phyloP scores from a whole-genome alignment of 2,888 invertebrate species.

The Torymus tubicola region DNA sequence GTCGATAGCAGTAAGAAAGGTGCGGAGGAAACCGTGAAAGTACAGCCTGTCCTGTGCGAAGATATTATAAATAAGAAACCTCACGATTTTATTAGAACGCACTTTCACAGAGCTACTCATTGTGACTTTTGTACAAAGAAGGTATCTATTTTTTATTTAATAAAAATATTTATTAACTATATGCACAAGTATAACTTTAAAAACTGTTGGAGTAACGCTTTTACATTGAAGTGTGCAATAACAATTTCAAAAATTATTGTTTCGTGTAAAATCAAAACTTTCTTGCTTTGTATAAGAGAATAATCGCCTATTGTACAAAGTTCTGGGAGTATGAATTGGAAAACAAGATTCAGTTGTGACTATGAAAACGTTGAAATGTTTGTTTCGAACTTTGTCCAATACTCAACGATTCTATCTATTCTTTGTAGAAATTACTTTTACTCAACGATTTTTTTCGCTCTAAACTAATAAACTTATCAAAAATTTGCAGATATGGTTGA shows the following conservation, averaged over 20 bases:
- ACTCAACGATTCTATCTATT: too few relatives aligned
- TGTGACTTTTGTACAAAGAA: slow-evolving; percentile 97
- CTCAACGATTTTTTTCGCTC: too few relatives aligned
- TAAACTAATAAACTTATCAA: too few relatives aligned
- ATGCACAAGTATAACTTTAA: too few relatives aligned
- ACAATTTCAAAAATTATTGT: not conserved
- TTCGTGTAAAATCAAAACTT: not conserved
- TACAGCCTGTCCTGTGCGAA: slow-evolving; percentile 60
- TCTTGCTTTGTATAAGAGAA: too few relatives aligned
- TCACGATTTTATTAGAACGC: slow-evolving; percentile 91
- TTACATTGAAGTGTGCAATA: too few relatives aligned
- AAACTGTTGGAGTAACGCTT: too few relatives aligned
- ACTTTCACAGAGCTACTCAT: slow-evolving; percentile 92
- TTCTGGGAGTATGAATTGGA: not conserved
- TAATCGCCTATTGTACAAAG: not conserved
- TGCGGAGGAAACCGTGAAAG: slow-evolving; percentile 66
- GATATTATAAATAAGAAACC: slow-evolving; percentile 70
- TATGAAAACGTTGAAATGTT: too few relatives aligned
- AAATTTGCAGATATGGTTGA: slow-evolving; percentile 92
- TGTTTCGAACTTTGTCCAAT: too few relatives aligned
- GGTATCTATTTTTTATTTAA: slow-evolving; percentile 75
- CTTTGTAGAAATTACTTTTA: too few relatives aligned
- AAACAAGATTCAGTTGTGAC: too few relatives aligned
- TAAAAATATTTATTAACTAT: too few relatives aligned
- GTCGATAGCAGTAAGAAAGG: slow-evolving; percentile 65